Conservation (phyloP, 2,888 invertebrate species). For the Agrilus biguttatus region DNA sequence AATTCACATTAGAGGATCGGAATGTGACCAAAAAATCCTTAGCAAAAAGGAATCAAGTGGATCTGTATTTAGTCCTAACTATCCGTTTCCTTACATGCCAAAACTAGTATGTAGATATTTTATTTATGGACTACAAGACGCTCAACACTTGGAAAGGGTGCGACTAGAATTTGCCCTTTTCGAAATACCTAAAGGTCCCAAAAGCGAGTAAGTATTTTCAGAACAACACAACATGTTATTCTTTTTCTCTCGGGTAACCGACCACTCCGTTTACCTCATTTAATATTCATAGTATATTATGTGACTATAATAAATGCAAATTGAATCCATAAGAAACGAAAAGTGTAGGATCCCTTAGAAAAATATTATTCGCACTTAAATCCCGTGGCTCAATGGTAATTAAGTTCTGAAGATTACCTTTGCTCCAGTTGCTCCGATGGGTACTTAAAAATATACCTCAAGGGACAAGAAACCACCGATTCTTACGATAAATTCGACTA, state of each 20-base stretch:
- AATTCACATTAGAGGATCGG: constrained; percentile 90
- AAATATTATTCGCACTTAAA: no score
- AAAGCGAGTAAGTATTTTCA: constrained; percentile 58
- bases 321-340: no score
- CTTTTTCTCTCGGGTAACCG: no score
- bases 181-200: constrained; percentile 75
- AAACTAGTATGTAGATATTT: constrained; percentile 96
- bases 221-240: no score
- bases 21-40: constrained; percentile 96
- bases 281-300: neutral
- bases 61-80: constrained; percentile 89
- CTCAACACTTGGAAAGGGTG: constrained; percentile 89
- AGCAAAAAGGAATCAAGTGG: constrained; percentile 88
- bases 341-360: no score
- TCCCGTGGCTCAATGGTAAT: neutral
- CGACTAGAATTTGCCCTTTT: constrained; percentile 77
- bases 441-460: constrained; percentile 78
- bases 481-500: constrained; percentile 89
- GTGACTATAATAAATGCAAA: no score
- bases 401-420: neutral
- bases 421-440: constrained; percentile 68
- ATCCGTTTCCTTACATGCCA: constrained; percentile 87
- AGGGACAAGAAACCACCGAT: constrained; percentile 84
- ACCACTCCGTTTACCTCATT: neutral
- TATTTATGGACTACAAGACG: constrained; percentile 96